These are phyloP conservation scores for Leptura quadrifasciata DNA, from an alignment of 2,888 invertebrate genomes.

Conservation along the genomic window DNA sequence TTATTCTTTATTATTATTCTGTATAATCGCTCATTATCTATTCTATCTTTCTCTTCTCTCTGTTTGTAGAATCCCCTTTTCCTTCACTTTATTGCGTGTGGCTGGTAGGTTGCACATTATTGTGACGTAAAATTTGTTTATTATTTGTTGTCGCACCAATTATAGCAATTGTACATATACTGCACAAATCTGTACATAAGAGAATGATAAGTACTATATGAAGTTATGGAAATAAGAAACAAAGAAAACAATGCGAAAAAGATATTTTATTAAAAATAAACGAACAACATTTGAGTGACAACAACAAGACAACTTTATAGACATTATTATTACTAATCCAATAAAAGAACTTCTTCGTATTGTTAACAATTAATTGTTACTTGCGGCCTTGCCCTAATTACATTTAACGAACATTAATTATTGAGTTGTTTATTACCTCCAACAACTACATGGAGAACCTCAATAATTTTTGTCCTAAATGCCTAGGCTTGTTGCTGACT, in stretches of 20 bases:
- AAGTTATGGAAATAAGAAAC: conserved; percentile 27
- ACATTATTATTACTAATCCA: not conserved
- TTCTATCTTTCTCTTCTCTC: conserved; percentile 60
- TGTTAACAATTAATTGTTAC: not conserved
- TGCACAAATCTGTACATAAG: conserved; percentile 52
- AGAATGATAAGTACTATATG: conserved; percentile 16
- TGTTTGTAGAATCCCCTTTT: conserved; percentile 55
- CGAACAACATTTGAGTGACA: not conserved
- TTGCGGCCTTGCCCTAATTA: conserved; percentile 12
- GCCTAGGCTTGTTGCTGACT: conserved; percentile 12
- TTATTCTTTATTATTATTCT: conserved; percentile 37
- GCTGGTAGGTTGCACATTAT: conserved; percentile 74
- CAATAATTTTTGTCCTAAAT: conserved; percentile 3
- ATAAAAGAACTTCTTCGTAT: conserved; percentile 1
- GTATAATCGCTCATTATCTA: conserved; percentile 47
- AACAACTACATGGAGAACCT: conserved; percentile 10
- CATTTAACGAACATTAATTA: not conserved
- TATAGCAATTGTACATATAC: conserved; percentile 59
- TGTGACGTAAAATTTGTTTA: conserved; percentile 26
- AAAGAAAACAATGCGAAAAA: conserved; percentile 8
- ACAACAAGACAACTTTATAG: not conserved
- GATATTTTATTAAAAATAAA: not conserved
- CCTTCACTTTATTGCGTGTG: conserved; percentile 74
- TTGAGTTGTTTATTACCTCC: conserved; percentile 6
- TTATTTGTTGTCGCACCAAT: conserved; percentile 57